Evolutionary conservation across 2,797 vertebrate genomes (phyloP).

Genomic region (Lemur catta): DNA sequence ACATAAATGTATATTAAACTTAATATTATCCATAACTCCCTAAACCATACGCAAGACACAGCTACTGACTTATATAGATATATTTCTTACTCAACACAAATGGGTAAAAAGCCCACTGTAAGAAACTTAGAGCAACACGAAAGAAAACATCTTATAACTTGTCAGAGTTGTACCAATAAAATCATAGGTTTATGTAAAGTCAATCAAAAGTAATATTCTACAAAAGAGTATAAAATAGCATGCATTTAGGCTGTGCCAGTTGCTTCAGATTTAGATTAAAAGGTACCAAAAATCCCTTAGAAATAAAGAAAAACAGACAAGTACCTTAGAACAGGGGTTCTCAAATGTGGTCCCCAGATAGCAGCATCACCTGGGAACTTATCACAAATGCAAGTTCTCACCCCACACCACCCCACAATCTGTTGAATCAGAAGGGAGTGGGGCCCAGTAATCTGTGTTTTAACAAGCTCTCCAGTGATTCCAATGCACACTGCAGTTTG

Average conservation of each 20-base stretch:
- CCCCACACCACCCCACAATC: too few relatives aligned
- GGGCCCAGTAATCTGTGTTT: background rate
- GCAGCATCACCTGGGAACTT: background rate
- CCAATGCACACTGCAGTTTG: background rate
- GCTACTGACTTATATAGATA: background rate
- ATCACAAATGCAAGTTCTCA: background rate
- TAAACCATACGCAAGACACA: background rate
- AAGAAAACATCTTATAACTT: background rate
- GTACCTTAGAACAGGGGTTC: background rate
- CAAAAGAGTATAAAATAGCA: background rate
- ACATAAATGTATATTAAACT: background rate
- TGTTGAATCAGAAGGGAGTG: background rate
- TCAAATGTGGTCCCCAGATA: background rate
- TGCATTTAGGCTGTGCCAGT: background rate
- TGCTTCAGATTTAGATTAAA: background rate
- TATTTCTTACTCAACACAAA: background rate
- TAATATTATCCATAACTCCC: background rate
- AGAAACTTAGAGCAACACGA: background rate
- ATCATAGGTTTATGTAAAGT: background rate
- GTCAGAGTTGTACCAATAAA: background rate
- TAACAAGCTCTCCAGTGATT: background rate
- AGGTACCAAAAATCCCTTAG: background rate
- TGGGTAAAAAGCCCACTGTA: background rate
- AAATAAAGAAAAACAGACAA: background rate
- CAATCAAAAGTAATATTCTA: background rate